Percentiles rank a stretch among this genome's conserved stretches.
These are phyloP conservation scores for Hephaestus fuliginosus DNA, from an alignment of 2,797 vertebrate species.

Conservation along the genomic window DNA sequence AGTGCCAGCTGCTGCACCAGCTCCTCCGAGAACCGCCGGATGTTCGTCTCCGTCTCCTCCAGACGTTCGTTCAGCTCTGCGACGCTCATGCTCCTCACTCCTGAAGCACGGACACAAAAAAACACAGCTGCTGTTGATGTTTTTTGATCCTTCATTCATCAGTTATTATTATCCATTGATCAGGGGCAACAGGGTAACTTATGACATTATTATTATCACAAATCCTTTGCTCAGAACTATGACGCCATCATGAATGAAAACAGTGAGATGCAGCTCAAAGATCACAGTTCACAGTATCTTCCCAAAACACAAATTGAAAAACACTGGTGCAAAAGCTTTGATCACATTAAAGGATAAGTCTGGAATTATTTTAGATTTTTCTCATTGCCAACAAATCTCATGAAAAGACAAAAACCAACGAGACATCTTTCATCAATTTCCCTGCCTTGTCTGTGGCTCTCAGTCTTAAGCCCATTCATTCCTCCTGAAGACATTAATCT, in stretches of 20 bases:
- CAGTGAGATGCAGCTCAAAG: not conserved
- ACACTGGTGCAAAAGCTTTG: not conserved
- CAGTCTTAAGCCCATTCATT: not conserved
- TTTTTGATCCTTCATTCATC: not conserved
- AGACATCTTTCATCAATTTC: not conserved
- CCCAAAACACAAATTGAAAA: not conserved
- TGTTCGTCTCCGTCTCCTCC: conserved; percentile 91
- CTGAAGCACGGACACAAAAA: conserved; percentile 71
- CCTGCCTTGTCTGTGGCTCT: not conserved
- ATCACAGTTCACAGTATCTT: too few relatives aligned
- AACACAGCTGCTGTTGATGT: not conserved
- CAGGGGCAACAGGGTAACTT: not conserved
- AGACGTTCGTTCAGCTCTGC: conserved; percentile 90
- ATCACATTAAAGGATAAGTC: not conserved
- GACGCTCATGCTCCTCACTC: conserved; percentile 86
- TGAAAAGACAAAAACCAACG: not conserved
- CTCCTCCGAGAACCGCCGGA: conserved; percentile 93
- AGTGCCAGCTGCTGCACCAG: conserved; percentile 95
- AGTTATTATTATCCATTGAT: not conserved
- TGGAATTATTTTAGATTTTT: not conserved
- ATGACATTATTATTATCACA: not conserved
- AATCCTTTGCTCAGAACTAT: not conserved
- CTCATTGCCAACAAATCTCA: not conserved
- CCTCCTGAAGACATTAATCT: not conserved
- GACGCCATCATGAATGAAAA: not conserved